These are phyloP conservation scores for Gambelia wislizenii DNA, from an alignment of 2,797 vertebrate species.

Conservation along the genomic window DNA sequence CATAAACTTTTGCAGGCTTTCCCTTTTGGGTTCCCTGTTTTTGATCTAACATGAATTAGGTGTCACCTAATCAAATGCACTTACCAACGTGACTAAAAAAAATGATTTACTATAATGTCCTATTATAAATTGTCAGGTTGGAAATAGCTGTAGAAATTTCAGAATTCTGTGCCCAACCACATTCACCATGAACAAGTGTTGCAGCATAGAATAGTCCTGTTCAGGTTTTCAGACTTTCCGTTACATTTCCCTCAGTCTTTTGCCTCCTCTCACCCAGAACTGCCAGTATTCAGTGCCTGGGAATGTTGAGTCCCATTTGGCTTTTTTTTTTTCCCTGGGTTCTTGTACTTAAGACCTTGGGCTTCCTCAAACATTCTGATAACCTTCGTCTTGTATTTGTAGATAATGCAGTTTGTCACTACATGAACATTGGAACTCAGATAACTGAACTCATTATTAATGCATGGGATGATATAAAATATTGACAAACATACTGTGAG, in stretches of 20 bases:
- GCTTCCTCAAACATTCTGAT: neutral
- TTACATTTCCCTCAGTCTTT: neutral
- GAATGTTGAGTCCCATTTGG: neutral
- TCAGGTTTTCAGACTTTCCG: neutral
- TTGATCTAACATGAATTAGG: conserved; percentile 7
- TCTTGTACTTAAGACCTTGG: neutral
- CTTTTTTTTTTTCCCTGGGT: too few relatives aligned
- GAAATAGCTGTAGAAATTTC: neutral
- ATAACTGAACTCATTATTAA: neutral
- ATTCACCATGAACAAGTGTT: neutral
- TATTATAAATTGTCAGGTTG: neutral
- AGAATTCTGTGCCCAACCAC: neutral
- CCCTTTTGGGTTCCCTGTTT: neutral
- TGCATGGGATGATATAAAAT: too few relatives aligned
- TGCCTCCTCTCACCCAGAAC: neutral
- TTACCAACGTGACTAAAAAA: neutral
- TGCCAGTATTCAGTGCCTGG: neutral
- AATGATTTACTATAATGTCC: neutral
- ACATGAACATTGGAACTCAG: neutral
- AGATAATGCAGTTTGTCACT: neutral
- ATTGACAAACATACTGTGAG: too few relatives aligned
- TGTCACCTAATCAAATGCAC: neutral
- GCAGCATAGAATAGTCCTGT: neutral
- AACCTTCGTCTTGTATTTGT: neutral
- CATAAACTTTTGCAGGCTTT: conserved; percentile 10